Conservation (phyloP, 2,113 vertebrate genomes). For the Ctenomys sociabilis region DNA sequence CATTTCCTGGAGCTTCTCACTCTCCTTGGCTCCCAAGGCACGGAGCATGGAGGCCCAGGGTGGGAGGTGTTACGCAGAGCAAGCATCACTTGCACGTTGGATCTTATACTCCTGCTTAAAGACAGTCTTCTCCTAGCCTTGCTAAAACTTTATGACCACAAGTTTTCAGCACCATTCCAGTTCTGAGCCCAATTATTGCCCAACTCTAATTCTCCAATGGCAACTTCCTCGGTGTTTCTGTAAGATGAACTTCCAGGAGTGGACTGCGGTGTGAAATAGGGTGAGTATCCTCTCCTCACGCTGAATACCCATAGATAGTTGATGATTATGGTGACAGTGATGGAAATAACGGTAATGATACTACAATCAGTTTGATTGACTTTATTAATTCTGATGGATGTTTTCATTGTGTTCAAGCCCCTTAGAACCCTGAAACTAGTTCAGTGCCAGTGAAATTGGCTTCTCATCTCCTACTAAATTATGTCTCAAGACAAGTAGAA, state of each 20-base stretch:
- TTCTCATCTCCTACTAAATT: constrained; percentile 50
- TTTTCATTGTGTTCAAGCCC: constrained; percentile 25
- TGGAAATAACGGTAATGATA: constrained; percentile 14
- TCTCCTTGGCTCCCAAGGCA: background rate
- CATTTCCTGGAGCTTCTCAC: background rate
- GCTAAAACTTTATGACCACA: background rate
- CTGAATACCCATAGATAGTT: constrained; percentile 20
- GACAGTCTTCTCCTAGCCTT: background rate
- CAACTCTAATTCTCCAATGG: background rate
- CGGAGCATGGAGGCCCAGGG: background rate
- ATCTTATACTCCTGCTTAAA: background rate
- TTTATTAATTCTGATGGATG: background rate
- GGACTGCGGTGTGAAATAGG: background rate
- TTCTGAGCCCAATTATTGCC: background rate
- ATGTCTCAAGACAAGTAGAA: background rate
- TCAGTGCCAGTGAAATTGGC: background rate
- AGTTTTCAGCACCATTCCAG: background rate
- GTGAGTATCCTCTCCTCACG: background rate
- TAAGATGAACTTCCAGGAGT: constrained; percentile 16
- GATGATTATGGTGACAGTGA: background rate
- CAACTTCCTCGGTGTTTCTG: constrained; percentile 1
- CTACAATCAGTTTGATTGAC: background rate
- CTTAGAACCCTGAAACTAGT: constrained; percentile 17
- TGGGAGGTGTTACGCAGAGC: background rate
- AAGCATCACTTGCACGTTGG: background rate